Base-by-base conservation (phyloP, 2,797 vertebrate genomes). In the Notolabrus celidotus region DNA sequence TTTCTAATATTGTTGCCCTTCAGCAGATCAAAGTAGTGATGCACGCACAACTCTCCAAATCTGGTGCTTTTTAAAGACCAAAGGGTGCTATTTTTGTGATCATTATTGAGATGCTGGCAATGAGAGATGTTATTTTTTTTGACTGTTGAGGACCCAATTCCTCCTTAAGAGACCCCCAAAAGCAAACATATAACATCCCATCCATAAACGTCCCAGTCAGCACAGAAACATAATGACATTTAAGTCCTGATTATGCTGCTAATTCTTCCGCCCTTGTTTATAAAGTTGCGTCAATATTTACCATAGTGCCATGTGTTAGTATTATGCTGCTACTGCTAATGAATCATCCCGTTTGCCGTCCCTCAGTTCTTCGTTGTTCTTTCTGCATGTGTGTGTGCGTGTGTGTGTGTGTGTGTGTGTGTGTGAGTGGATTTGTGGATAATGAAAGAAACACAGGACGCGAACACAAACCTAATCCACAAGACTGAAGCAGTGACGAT, bases 391-490 rank as follows among this genome's bases (percentile, higher is more conserved):
- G n/a, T n/a, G n/a, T n/a, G n/a, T n/a, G n/a, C n/a, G n/a, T n/a
- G n/a, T n/a, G n/a, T n/a, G n/a, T n/a, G n/a, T n/a, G n/a, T n/a
- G n/a, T n/a, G n/a, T n/a, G n/a, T n/a, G n/a, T n/a, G n/a, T n/a
- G n/a, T n/a, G n/a, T n/a, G n/a, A n/a, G n/a, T 60, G 10, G 9
- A 46, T 67, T 58, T 65, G 34, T 41, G 45, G 27, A 41, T 55
- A 34, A 55, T 65, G 54, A 79, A 49, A 65, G 60, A 84, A 63
- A 74, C 62, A 64, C 39, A 74, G 58, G 58, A 64, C 58, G n/a
- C n/a, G n/a, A n/a, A n/a, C n/a, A n/a, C n/a, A 67, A 56, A 43
- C 39, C 45, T 10, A 50, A 56, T 54, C 38, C 6, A 54, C 34
- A 45, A 15, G 34, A 66, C 56, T 51, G 59, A 55, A 71, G 50